Conservation (phyloP, 2,888 invertebrate species). For the Griposia aprilina region DNA sequence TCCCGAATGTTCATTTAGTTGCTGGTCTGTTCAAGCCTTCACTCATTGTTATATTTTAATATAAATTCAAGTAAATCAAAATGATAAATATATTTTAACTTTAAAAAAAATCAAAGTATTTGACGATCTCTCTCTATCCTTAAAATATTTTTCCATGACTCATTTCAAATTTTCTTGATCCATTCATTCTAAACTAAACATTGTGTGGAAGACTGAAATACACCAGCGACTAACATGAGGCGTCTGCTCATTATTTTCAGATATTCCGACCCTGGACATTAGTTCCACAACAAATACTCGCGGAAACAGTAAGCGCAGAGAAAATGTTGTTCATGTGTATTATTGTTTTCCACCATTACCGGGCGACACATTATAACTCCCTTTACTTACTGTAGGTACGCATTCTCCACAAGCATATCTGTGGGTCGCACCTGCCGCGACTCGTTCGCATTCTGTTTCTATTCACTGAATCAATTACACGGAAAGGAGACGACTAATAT, state of each 20-base stretch:
- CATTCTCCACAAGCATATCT: slow-evolving; percentile 74
- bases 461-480: slow-evolving; percentile 63
- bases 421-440: slow-evolving; percentile 79
- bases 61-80: slow-evolving; percentile 3
- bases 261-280: slow-evolving; percentile 90
- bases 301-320: slow-evolving; percentile 90
- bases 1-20: slow-evolving; percentile 76
- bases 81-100: background rate
- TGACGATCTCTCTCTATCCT: background rate
- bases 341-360: slow-evolving; percentile 87
- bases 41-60: slow-evolving; percentile 62
- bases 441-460: slow-evolving; percentile 73
- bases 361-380: slow-evolving; percentile 79
- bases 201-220: slow-evolving; percentile 79
- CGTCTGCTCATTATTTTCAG: slow-evolving; percentile 90
- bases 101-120: background rate
- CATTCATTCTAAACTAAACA: slow-evolving; percentile 51
- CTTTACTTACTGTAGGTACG: slow-evolving; percentile 75
- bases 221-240: slow-evolving; percentile 86
- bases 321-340: slow-evolving; percentile 88
- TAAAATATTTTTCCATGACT: background rate
- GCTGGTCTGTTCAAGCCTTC: slow-evolving; percentile 81
- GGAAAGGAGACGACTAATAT: slow-evolving; percentile 65
- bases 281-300: slow-evolving; percentile 88
- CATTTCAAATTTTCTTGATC: background rate